Evolutionary conservation across 1,140 invertebrate genomes (phyloP).

Genomic region (Battus philenor): DNA sequence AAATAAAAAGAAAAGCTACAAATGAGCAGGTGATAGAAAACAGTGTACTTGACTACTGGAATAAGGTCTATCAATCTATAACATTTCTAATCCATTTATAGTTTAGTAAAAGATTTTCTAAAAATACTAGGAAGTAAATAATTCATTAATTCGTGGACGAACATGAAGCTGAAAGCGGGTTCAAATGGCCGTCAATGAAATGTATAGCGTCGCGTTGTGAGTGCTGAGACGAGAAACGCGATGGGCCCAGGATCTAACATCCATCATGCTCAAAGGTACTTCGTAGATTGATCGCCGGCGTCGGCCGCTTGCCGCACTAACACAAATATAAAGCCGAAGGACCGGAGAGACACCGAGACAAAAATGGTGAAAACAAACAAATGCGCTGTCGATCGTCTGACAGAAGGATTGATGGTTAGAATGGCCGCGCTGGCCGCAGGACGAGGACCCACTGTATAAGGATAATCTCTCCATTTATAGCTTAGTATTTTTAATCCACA

Average conservation of each 20-base stretch:
- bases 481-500: too few relatives aligned
- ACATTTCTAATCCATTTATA: not conserved
- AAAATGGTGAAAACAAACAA: constrained; percentile 71
- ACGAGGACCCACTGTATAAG: too few relatives aligned
- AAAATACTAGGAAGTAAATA: constrained; percentile 27
- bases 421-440: too few relatives aligned
- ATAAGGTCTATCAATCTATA: not conserved
- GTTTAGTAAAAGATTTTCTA: not conserved
- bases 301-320: constrained; percentile 36
- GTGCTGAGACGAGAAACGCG: constrained; percentile 18
- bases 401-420: constrained; percentile 62
- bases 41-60: too few relatives aligned
- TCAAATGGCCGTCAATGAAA: constrained; percentile 28
- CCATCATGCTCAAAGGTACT: constrained; percentile 57
- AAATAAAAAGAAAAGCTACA: too few relatives aligned
- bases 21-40: too few relatives aligned
- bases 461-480: too few relatives aligned
- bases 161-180: constrained; percentile 19
- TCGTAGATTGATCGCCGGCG: constrained; percentile 59
- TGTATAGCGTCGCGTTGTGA: constrained; percentile 30
- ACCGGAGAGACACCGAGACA: constrained; percentile 55
- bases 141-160: constrained; percentile 32
- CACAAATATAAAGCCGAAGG: constrained; percentile 40
- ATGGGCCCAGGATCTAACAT: constrained; percentile 41
- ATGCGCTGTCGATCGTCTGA: constrained; percentile 66